Conservation (phyloP, 2,888 invertebrate species). For the Leptinotarsa tumamoca region DNA sequence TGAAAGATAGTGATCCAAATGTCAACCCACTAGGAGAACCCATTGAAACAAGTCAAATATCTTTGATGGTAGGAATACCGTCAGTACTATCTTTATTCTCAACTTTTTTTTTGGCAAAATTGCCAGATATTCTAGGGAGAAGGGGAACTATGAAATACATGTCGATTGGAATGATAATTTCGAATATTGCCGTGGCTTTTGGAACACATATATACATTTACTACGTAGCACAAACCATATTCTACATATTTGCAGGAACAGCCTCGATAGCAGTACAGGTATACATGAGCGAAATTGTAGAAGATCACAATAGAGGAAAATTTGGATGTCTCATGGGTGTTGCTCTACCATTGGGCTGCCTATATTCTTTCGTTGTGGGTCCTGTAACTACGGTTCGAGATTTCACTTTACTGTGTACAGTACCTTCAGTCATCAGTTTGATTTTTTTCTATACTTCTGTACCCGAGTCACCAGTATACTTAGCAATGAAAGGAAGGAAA, state of each 20-base stretch:
- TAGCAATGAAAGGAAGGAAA: constrained; percentile 24
- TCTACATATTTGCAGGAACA: background rate
- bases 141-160: constrained; percentile 75
- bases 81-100: constrained; percentile 41
- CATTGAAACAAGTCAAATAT: constrained; percentile 47
- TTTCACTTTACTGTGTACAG: constrained; percentile 35
- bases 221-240: constrained; percentile 66
- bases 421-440: constrained; percentile 40
- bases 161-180: constrained; percentile 73
- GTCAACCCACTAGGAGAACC: constrained; percentile 56
- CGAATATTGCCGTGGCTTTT: constrained; percentile 39
- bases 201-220: constrained; percentile 38
- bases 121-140: constrained; percentile 67
- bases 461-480: constrained; percentile 49
- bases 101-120: constrained; percentile 38
- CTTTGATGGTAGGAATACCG: constrained; percentile 16
- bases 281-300: constrained; percentile 87
- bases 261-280: constrained; percentile 73
- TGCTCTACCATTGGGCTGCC: constrained; percentile 33
- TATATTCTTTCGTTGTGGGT: constrained; percentile 40
- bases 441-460: constrained; percentile 19
- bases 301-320: constrained; percentile 81
- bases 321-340: constrained; percentile 66
- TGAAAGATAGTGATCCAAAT: constrained; percentile 35
- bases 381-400: constrained; percentile 35